A percentile compares a stretch with the other conserved stretches of the same genome.
These are phyloP conservation scores for Aelia acuminata DNA, from an alignment of 2,888 invertebrate genomes.

Conservation along the genomic window DNA sequence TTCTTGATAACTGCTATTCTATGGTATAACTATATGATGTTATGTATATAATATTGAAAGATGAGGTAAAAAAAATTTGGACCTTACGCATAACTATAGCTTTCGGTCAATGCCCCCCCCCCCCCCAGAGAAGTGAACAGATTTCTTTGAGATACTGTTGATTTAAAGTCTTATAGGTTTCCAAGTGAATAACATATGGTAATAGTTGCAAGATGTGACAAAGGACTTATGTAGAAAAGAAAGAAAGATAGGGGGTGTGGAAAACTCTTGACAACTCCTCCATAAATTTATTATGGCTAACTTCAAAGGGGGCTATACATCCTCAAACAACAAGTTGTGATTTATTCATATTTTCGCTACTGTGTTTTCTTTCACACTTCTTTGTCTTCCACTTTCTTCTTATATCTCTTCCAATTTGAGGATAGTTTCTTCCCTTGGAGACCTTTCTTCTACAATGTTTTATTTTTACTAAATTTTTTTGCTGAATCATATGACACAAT, in stretches of 20 bases:
- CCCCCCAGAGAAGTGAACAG: neutral
- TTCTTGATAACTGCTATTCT: too few relatives aligned
- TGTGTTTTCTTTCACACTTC: neutral
- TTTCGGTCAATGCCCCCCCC: neutral
- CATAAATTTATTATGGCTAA: slow-evolving; percentile 56
- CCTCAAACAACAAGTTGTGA: slow-evolving; percentile 53
- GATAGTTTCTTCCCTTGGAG: neutral
- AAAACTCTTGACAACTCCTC: slow-evolving; percentile 31
- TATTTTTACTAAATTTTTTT: too few relatives aligned
- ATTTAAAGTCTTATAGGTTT: slow-evolving; percentile 54
- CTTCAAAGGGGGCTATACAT: slow-evolving; percentile 45
- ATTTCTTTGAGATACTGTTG: slow-evolving; percentile 1
- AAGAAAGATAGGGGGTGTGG: neutral
- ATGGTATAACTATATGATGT: too few relatives aligned
- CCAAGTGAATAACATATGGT: slow-evolving; percentile 55
- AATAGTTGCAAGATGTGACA: slow-evolving; percentile 49
- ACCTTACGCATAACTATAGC: neutral
- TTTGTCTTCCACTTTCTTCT: slow-evolving; percentile 40
- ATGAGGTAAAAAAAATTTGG: neutral
- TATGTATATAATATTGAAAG: too few relatives aligned
- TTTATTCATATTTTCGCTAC: slow-evolving; percentile 52
- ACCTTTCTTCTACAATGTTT: too few relatives aligned
- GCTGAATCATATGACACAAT: too few relatives aligned
- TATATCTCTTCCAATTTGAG: neutral
- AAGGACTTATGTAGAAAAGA: slow-evolving; percentile 15